Conservation (phyloP, 2,113 vertebrate species). For the Macroglossus sobrinus region DNA sequence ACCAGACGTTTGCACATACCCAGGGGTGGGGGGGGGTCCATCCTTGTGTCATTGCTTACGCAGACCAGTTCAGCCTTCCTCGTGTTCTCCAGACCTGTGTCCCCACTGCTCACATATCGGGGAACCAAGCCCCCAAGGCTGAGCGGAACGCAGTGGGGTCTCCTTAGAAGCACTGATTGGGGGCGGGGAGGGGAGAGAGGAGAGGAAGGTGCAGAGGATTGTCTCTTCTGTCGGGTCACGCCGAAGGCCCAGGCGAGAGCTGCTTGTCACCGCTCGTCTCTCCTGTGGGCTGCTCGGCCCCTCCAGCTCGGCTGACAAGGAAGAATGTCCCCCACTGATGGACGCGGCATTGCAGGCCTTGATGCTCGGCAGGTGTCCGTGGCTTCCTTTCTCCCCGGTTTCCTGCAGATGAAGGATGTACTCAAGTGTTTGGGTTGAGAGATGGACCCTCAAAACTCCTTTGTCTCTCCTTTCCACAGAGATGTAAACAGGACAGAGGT, state of each 20-base stretch:
- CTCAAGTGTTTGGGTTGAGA: background rate
- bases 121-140: background rate
- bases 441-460: background rate
- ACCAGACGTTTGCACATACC: background rate
- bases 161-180: background rate
- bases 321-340: background rate
- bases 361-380: background rate
- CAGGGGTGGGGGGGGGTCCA: background rate
- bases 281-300: no score
- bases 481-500: background rate
- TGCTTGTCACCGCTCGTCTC: background rate
- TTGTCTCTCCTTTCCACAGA: background rate
- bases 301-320: background rate
- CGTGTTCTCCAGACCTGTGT: background rate
- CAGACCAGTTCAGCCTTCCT: background rate
- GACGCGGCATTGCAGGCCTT: no score
- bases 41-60: background rate
- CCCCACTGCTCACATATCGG: background rate
- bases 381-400: background rate
- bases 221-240: no score
- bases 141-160: background rate
- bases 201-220: fast-evolving
- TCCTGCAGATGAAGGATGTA: background rate
- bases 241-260: background rate
- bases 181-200: fast-evolving